These are phyloP conservation scores for Cotesia congregata DNA, from an alignment of 2,888 invertebrate genomes.

Conservation along the genomic window DNA sequence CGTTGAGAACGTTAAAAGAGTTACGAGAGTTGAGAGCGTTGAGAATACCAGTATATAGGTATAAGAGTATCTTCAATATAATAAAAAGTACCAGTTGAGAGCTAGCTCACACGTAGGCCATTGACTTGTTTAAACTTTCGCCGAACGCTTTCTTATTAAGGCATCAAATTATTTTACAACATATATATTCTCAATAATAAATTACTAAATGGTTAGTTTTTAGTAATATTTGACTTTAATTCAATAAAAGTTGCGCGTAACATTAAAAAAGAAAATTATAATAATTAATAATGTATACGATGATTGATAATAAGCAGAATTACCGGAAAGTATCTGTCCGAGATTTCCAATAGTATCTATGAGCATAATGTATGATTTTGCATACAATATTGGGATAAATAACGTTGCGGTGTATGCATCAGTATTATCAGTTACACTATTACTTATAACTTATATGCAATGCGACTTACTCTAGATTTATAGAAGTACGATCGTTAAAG, in stretches of 20 bases:
- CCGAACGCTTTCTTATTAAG: slow-evolving; percentile 62
- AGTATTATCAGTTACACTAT: too few relatives aligned
- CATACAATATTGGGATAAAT: slow-evolving; percentile 58
- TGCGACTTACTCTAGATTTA: too few relatives aligned
- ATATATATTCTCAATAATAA: slow-evolving; percentile 15
- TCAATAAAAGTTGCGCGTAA: too few relatives aligned
- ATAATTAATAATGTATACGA: neutral
- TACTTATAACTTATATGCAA: too few relatives aligned
- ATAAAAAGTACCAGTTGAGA: neutral
- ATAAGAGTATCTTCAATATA: too few relatives aligned
- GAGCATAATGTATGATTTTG: slow-evolving; percentile 47
- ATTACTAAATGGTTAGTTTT: too few relatives aligned
- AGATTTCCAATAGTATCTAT: neutral
- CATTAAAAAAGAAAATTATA: neutral
- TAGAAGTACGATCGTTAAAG: too few relatives aligned
- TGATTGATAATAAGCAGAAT: slow-evolving; percentile 17
- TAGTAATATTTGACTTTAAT: too few relatives aligned
- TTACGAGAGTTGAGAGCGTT: slow-evolving; percentile 6
- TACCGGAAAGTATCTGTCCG: slow-evolving; percentile 14
- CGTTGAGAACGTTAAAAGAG: neutral
- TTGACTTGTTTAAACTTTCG: slow-evolving; percentile 67
- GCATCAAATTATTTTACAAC: slow-evolving; percentile 50
- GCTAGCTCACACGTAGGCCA: slow-evolving; percentile 53
- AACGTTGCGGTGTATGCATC: slow-evolving; percentile 43
- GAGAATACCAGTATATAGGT: slow-evolving; percentile 1